Evolutionary conservation across 1,140 invertebrate genomes (phyloP).

Genomic region (Drosophila watanabei): DNA sequence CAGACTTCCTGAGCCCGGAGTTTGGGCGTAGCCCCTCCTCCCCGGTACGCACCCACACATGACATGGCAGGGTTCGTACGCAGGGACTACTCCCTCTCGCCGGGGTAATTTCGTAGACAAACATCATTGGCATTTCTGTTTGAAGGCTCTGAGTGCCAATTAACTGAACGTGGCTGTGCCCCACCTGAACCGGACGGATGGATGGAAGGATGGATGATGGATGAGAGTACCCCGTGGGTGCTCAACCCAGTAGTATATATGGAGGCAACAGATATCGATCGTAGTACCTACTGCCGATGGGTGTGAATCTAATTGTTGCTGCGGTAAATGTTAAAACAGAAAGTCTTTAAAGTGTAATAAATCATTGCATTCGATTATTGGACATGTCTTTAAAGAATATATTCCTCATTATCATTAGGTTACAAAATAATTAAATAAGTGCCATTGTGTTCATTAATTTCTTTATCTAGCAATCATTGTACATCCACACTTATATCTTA

Average conservation of each 20-base stretch:
- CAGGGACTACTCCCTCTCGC: constrained; percentile 6
- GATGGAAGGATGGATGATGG: background rate
- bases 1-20: constrained; percentile 5
- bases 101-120: constrained; percentile 50
- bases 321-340: background rate
- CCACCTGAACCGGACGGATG: constrained; percentile 31
- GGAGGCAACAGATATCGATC: constrained; percentile 21
- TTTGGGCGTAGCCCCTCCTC: background rate
- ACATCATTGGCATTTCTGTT: constrained; percentile 62
- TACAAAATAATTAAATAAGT: background rate
- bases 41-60: background rate
- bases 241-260: background rate
- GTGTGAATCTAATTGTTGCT: constrained; percentile 20
- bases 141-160: constrained; percentile 61
- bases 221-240: constrained; percentile 1
- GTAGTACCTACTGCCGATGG: background rate
- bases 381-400: background rate
- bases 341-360: background rate
- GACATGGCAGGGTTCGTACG: constrained; percentile 2
- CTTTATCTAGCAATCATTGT: background rate
- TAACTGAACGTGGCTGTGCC: constrained; percentile 43
- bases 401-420: background rate
- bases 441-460: background rate
- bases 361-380: background rate
- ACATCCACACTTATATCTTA: background rate